phyloP scores from a whole-genome alignment of 2,888 invertebrate species.

The Argyresthia albistria region DNA sequence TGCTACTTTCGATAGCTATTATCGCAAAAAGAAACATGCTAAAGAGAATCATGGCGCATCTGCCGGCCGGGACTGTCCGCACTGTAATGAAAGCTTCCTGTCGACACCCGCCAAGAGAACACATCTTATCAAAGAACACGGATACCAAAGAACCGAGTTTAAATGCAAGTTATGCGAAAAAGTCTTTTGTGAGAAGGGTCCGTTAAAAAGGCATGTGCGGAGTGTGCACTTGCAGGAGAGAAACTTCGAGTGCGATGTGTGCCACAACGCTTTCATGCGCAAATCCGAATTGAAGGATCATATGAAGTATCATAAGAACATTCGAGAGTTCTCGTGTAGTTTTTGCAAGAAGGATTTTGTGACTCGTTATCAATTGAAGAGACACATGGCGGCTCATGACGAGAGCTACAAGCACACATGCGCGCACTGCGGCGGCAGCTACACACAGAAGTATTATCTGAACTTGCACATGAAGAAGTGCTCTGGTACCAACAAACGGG shows the following conservation, averaged over 20 bases:
- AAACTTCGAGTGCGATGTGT: conserved; percentile 1
- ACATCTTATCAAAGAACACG: conserved; percentile 3
- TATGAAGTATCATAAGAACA: background rate
- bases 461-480: background rate
- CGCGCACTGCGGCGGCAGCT: background rate
- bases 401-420: background rate
- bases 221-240: conserved; percentile 1
- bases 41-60: background rate
- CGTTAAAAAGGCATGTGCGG: background rate
- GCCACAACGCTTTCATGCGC: background rate
- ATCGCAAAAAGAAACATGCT: conserved; percentile 1
- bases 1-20: background rate
- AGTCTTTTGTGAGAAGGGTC: background rate
- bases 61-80: conserved; percentile 3
- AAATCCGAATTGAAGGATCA: conserved; percentile 1
- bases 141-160: background rate
- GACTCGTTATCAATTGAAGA: background rate
- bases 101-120: conserved; percentile 1
- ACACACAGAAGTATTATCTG: background rate
- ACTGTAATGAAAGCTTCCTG: conserved; percentile 6
- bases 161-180: background rate
- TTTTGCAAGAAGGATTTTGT: background rate
- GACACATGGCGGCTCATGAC: background rate
- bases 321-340: background rate
- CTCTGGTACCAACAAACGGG: background rate